Evolutionary conservation across 2,888 invertebrate species (phyloP).

Genomic region (Heliconius hortense): DNA sequence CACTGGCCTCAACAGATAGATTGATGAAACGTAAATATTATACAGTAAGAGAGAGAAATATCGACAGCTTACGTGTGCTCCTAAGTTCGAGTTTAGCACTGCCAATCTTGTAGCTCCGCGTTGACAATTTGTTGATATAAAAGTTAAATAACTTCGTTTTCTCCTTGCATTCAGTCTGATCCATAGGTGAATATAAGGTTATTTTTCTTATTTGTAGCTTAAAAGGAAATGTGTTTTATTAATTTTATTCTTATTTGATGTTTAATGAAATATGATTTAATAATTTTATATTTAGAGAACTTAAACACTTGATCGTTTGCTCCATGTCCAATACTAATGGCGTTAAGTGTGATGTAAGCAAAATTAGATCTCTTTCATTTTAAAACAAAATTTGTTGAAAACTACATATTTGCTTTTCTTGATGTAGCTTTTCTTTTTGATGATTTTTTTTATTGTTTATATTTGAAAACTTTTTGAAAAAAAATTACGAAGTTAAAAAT

Average conservation of each 20-base stretch:
- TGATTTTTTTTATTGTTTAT: too few species aligned
- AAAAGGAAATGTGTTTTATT: too few species aligned
- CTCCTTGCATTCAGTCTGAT: neutral
- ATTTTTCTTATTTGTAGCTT: neutral
- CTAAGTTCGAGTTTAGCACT: neutral
- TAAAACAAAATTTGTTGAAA: neutral
- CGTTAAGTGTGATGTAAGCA: too few species aligned
- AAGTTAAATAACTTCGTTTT: conserved; percentile 1
- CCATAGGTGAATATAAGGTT: neutral
- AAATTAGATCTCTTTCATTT: too few species aligned
- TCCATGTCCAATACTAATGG: too few species aligned
- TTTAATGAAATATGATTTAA: neutral
- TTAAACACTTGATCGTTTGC: neutral
- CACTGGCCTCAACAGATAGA: neutral
- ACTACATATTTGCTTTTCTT: too few species aligned
- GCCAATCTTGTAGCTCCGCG: neutral
- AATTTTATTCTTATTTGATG: too few species aligned
- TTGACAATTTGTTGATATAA: conserved; percentile 8
- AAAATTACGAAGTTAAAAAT: too few species aligned
- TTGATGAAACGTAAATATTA: conserved; percentile 12
- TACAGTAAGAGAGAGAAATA: neutral
- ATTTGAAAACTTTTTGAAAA: too few species aligned
- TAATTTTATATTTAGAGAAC: neutral
- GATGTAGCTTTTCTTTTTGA: too few species aligned
- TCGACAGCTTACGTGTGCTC: conserved; percentile 4